Evolutionary conservation across 2,113 vertebrate species (phyloP).

Genomic region (Sciurus niger): DNA sequence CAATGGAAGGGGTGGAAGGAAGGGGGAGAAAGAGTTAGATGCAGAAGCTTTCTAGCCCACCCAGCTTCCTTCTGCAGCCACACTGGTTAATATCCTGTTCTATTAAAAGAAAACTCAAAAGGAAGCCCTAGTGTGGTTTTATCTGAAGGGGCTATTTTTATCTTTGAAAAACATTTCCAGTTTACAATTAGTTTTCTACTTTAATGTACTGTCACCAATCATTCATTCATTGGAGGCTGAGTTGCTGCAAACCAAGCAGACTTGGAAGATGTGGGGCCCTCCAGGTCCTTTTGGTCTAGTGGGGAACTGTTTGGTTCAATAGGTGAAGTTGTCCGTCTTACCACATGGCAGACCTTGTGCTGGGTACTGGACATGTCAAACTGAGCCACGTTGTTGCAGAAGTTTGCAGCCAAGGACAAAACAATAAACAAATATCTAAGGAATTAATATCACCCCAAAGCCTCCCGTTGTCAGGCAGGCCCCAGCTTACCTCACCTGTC

Average conservation of each 20-base stretch:
- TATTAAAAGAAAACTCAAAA: conserved; percentile 69
- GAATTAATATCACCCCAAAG: neutral
- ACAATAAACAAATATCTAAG: neutral
- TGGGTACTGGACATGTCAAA: neutral
- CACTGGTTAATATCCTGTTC: conserved; percentile 34
- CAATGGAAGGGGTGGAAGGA: neutral
- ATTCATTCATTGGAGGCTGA: neutral
- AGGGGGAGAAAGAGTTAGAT: neutral
- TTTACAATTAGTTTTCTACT: conserved; percentile 48
- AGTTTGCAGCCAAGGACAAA: conserved; percentile 1
- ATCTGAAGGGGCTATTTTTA: conserved; percentile 66
- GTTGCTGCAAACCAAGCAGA: neutral
- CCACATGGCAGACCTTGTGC: neutral
- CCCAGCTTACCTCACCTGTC: neutral
- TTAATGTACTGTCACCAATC: neutral
- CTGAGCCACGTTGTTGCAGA: neutral
- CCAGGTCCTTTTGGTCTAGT: rapidly evolving
- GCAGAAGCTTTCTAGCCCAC: neutral
- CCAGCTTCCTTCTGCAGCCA: neutral
- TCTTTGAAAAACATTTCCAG: conserved; percentile 70
- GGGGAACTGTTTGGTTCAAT: neutral
- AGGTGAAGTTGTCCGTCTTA: neutral
- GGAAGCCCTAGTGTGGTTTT: conserved; percentile 61
- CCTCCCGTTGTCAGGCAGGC: neutral
- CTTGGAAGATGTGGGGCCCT: neutral